Conservation (phyloP, 2,888 invertebrate species). For the Toxonevra muliebris region DNA sequence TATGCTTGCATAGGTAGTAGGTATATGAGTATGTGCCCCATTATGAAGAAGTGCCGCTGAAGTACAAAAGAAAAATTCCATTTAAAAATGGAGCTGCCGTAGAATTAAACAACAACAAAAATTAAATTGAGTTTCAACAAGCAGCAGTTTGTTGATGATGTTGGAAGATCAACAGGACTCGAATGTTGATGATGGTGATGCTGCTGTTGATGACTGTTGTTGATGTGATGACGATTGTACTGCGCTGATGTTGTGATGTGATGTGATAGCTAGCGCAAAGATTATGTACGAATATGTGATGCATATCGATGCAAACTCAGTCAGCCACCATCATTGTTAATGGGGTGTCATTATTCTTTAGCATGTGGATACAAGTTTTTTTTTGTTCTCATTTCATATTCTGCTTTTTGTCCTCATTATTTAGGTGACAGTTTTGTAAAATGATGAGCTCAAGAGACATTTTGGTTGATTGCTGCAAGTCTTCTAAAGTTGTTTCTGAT, state of each 20-base stretch:
- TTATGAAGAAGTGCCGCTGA: conserved; percentile 31
- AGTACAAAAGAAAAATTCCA: conserved; percentile 42
- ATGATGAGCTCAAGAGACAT: no score
- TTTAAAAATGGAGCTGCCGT: conserved; percentile 44
- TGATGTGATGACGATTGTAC: conserved; percentile 7
- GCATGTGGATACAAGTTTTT: conserved; percentile 21
- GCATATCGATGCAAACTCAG: conserved; percentile 19
- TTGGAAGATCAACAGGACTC: no score
- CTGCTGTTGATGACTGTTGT: conserved; percentile 1
- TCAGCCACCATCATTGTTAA: conserved; percentile 24
- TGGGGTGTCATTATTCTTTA: conserved; percentile 33
- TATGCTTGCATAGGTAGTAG: no score
- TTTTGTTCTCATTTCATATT: conserved; percentile 9
- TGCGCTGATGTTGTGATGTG: not conserved
- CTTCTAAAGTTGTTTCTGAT: no score
- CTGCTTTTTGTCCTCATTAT: conserved; percentile 4
- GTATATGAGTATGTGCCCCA: not conserved
- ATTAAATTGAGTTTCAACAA: no score
- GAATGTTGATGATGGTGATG: no score
- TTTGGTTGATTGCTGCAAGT: no score
- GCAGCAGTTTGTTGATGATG: no score
- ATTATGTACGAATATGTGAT: conserved; percentile 3
- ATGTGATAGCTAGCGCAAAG: not conserved
- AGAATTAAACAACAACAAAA: no score
- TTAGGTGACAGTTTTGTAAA: no score